Conservation (phyloP, 2,888 invertebrate genomes). For the Spilosoma lubricipeda region DNA sequence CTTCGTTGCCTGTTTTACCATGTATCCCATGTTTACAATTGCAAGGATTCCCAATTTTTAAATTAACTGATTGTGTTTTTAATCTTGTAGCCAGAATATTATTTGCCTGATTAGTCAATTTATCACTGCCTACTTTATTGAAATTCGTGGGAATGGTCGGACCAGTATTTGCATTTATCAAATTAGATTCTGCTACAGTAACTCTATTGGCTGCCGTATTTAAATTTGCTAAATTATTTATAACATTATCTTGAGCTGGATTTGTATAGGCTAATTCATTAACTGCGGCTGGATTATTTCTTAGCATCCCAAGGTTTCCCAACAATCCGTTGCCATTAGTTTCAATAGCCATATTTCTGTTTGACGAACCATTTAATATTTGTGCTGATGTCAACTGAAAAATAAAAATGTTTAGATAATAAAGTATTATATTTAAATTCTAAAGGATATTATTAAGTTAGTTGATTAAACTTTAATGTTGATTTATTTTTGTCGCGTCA, state of each 20-base stretch:
- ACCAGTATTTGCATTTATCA: background rate
- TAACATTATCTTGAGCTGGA: background rate
- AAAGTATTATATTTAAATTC: background rate
- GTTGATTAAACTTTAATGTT: too few species aligned
- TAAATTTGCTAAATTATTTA: background rate
- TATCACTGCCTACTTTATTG: background rate
- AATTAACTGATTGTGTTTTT: slow-evolving; percentile 17
- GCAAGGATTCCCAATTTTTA: slow-evolving; percentile 25
- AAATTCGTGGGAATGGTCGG: background rate
- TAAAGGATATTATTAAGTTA: background rate
- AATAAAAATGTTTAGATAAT: background rate
- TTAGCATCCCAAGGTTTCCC: background rate
- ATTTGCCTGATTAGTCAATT: background rate
- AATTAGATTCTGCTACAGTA: background rate
- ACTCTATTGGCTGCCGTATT: background rate
- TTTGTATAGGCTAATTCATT: background rate
- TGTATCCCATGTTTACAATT: slow-evolving; percentile 6
- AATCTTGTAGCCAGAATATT: background rate
- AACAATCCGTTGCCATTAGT: background rate
- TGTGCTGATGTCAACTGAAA: background rate
- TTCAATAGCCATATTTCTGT: background rate
- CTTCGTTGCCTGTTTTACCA: slow-evolving; percentile 20
- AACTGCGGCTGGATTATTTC: background rate
- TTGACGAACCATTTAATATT: background rate
- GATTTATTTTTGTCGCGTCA: too few species aligned